Evolutionary conservation across 1,140 invertebrate genomes (phyloP), one percentile per base, ranked within the genome.

Genomic region (Ceratina japonica): DNA sequence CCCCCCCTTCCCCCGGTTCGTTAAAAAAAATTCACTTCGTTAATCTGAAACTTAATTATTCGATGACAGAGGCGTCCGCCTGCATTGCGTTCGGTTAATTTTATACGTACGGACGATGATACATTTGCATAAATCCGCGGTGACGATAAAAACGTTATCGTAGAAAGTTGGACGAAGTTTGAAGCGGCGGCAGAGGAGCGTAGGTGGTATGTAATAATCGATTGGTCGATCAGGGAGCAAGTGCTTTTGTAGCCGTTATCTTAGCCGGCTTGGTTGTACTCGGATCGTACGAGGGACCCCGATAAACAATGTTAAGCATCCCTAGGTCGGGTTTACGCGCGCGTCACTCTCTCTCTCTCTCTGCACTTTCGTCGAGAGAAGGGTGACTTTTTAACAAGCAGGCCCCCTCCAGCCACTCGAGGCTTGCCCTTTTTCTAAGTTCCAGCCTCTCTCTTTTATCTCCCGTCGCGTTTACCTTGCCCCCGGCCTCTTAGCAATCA

Each of bases 261-360:
- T 76, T 73, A 4, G 37, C 37, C 27, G 27, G 27, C 27, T 31
- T 1, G 27, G 27, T 31, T 31, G 27, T 31, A 31, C 27, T 31
- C 27, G 27, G 27, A 4, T 31, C 27, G 27, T 31, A 31, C 27
- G 27, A 31, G 27, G 27, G 27, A 31, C 62, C 58, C 54, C 73
- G 81, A 83, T 85, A 85, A 85, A 86, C 84, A 85, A 86, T 85
- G 80, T 85, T 80, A 80, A 77, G 77, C 83, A 77, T 85, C 73
- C 65, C 75, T 31, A 4, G 27, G 27, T 31, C 27, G 27, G 62
- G 74, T 76, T 56, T 61, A 75, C 68, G 69, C 77, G 27, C 27
- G 83, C 78, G 59, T 71, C 63, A 64, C 51, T 31, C 27, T 31
- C 15, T 72, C 65, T 75, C 75, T 85, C 77, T 77, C 76, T 80